phyloP scores from a whole-genome alignment of 37 sponge, comb jelly and placozoan species.

The Tethya wilhelma region DNA sequence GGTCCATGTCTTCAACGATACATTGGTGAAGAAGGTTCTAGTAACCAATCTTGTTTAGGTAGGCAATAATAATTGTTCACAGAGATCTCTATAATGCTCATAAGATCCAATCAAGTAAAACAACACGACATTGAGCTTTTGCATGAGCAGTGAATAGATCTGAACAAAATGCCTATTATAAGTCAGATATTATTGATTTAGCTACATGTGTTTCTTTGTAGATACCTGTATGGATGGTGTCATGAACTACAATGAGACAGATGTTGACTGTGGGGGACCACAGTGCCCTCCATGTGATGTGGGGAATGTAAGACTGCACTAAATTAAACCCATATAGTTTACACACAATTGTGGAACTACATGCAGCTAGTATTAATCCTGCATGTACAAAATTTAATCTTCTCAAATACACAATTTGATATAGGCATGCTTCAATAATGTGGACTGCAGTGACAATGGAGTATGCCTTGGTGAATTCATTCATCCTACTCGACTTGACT shows the following conservation, averaged over 20 bases:
- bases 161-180: too few relatives aligned
- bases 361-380: too few relatives aligned
- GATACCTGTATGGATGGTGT: slow-evolving; percentile 61
- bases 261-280: slow-evolving; percentile 63
- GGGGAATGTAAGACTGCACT: neutral
- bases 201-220: neutral
- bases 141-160: too few relatives aligned
- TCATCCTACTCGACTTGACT: slow-evolving; percentile 31
- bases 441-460: neutral
- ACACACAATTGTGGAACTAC: neutral
- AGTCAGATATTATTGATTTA: neutral
- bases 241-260: slow-evolving; percentile 58
- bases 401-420: too few relatives aligned
- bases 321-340: neutral
- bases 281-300: slow-evolving; percentile 42
- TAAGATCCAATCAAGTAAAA: too few relatives aligned
- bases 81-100: too few relatives aligned
- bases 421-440: neutral
- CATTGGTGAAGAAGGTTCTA: slow-evolving; percentile 27
- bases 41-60: slow-evolving; percentile 49
- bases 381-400: too few relatives aligned
- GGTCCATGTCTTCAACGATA: slow-evolving; percentile 42
- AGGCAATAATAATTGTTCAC: neutral
- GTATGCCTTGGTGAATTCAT: slow-evolving; percentile 35
- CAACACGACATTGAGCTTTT: too few relatives aligned